Conservation (phyloP, 2,888 invertebrate species). For the Phlogophora meticulosa region DNA sequence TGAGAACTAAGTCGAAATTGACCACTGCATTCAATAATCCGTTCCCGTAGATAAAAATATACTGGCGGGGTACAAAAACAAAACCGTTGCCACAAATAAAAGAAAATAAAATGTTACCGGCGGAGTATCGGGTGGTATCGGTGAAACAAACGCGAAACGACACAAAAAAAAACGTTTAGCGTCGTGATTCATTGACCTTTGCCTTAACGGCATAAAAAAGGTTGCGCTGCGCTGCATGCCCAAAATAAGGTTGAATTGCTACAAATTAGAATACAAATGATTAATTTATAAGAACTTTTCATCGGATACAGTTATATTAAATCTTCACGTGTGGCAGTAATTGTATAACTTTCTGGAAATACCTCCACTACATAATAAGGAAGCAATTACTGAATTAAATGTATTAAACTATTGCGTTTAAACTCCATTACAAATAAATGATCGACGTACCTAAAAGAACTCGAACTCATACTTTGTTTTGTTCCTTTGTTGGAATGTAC, state of each 20-base stretch:
- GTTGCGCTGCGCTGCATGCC: neutral
- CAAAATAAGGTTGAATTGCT: slow-evolving; percentile 20
- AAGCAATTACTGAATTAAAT: slow-evolving; percentile 11
- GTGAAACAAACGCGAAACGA: neutral
- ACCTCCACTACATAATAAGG: neutral
- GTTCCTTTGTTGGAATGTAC: slow-evolving; percentile 18
- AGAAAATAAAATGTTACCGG: slow-evolving; percentile 11
- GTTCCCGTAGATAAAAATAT: neutral
- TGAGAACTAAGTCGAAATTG: accelerated
- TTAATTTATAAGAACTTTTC: neutral
- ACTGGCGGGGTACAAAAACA: slow-evolving; percentile 3
- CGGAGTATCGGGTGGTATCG: neutral
- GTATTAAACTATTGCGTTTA: slow-evolving; percentile 7
- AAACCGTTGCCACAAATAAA: slow-evolving; percentile 1
- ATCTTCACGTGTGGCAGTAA: neutral
- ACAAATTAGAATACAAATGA: slow-evolving; percentile 8
- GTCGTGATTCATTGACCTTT: slow-evolving; percentile 31
- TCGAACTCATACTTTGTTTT: neutral
- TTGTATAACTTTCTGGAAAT: neutral
- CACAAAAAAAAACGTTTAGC: slow-evolving; percentile 1
- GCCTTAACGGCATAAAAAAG: slow-evolving; percentile 8
- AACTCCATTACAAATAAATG: slow-evolving; percentile 14
- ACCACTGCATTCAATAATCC: neutral
- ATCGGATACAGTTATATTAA: neutral
- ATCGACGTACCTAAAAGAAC: neutral